A percentile compares a stretch with the other conserved stretches of the same genome.
These are phyloP conservation scores for Hippopotamyrus pictus DNA, from an alignment of 2,797 vertebrate genomes.

Conservation along the genomic window DNA sequence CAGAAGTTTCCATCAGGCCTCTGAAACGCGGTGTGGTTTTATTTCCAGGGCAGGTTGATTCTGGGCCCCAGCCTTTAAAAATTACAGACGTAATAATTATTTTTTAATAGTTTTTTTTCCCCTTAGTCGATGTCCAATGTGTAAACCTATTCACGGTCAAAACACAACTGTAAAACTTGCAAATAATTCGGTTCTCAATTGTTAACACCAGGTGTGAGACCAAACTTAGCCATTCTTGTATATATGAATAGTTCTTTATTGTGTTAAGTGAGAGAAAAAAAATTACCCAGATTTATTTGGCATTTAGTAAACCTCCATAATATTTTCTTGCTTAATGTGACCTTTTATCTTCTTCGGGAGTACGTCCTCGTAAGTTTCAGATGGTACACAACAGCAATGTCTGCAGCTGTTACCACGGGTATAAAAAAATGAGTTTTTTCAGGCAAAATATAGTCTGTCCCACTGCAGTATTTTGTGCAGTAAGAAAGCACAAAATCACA, in stretches of 20 bases:
- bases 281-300: neutral
- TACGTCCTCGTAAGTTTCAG: neutral
- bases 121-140: neutral
- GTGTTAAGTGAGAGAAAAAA: neutral
- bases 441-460: neutral
- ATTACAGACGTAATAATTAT: neutral
- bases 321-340: neutral
- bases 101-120: neutral
- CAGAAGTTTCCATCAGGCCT: slow-evolving; percentile 37
- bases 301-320: slow-evolving; percentile 3
- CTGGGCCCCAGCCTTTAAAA: neutral
- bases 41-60: neutral
- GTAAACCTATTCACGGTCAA: neutral
- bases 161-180: neutral
- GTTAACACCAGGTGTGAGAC: neutral
- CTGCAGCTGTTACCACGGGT: neutral
- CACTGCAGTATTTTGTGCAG: neutral
- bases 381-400: neutral
- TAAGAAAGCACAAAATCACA: neutral
- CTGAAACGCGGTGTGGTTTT: slow-evolving; percentile 30
- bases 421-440: neutral
- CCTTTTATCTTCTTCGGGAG: neutral
- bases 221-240: neutral
- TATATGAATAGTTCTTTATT: neutral
- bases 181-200: neutral